Evolutionary conservation across 2,888 invertebrate genomes (phyloP).

Genomic region (Dastarcus helophoroides): DNA sequence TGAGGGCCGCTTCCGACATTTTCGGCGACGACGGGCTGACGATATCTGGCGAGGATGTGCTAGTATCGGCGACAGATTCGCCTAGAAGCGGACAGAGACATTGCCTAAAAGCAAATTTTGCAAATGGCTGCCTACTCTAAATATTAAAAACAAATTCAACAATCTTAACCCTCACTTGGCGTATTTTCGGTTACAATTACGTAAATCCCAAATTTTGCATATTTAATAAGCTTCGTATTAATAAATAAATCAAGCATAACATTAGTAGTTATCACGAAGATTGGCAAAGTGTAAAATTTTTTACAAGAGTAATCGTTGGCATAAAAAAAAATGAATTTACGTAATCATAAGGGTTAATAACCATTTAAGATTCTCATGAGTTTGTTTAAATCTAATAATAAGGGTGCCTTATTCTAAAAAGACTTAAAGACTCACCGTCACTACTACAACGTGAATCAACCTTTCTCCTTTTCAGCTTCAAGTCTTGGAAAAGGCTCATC

Average conservation of each 20-base stretch:
- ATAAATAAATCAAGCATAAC: too few species aligned
- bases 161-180: too few species aligned
- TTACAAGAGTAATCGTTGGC: too few species aligned
- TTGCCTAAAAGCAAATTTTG: slow-evolving; percentile 35
- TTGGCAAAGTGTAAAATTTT: too few species aligned
- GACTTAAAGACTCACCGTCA: slow-evolving; percentile 85
- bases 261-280: too few species aligned
- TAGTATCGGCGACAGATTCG: slow-evolving; percentile 88
- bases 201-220: too few species aligned
- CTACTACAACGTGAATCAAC: slow-evolving; percentile 94
- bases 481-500: slow-evolving; percentile 98
- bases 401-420: too few species aligned
- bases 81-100: slow-evolving; percentile 49
- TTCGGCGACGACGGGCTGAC: slow-evolving; percentile 74
- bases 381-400: too few species aligned
- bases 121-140: slow-evolving; percentile 32
- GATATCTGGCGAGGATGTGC: slow-evolving; percentile 83
- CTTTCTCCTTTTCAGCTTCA: slow-evolving; percentile 95
- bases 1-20: slow-evolving; percentile 52
- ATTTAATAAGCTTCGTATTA: not conserved
- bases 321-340: too few species aligned
- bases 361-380: too few species aligned
- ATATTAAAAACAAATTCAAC: slow-evolving; percentile 6
- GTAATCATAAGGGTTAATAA: too few species aligned
- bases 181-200: too few species aligned